phyloP scores from a whole-genome alignment of 2,797 vertebrate genomes.

The Eurystomus glaucurus region DNA sequence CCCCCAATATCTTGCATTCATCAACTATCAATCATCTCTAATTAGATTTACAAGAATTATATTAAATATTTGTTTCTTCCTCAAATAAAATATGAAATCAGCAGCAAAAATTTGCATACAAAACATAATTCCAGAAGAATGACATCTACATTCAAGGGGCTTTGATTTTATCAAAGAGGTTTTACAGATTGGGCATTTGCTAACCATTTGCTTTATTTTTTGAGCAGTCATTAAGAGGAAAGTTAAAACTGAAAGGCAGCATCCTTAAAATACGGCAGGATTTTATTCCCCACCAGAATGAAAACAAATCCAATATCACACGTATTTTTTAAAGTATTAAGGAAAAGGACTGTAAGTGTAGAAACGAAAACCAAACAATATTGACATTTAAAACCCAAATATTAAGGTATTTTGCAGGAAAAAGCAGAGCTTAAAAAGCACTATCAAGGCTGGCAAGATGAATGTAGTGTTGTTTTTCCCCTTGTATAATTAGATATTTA shows the following conservation, averaged over 20 bases:
- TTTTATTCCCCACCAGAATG: slow-evolving; percentile 27
- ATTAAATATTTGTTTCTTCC: not conserved
- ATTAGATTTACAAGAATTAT: not conserved
- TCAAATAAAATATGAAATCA: slow-evolving; percentile 19
- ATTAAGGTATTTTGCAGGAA: slow-evolving; percentile 42
- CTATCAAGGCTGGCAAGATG: slow-evolving; percentile 63
- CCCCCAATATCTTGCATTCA: not conserved
- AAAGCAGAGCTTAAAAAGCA: slow-evolving; percentile 63
- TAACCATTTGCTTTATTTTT: slow-evolving; percentile 38
- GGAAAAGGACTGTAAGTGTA: not conserved
- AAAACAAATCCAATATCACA: slow-evolving; percentile 40
- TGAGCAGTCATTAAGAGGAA: slow-evolving; percentile 36
- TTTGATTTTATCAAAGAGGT: not conserved
- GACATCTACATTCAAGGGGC: not conserved
- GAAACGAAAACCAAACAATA: not conserved
- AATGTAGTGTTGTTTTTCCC: slow-evolving; percentile 56
- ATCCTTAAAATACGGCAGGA: slow-evolving; percentile 27
- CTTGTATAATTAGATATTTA: slow-evolving; percentile 80
- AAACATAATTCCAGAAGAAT: slow-evolving; percentile 7
- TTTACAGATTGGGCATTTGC: slow-evolving; percentile 5
- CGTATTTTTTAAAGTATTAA: slow-evolving; percentile 56
- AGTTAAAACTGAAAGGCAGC: slow-evolving; percentile 26
- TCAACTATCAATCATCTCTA: not conserved
- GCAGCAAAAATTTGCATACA: not conserved
- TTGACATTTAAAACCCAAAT: slow-evolving; percentile 47